Percentiles rank a stretch among this genome's conserved stretches.
Conservation (phyloP, 2,113 vertebrate species). For the Caranx melampygus region DNA sequence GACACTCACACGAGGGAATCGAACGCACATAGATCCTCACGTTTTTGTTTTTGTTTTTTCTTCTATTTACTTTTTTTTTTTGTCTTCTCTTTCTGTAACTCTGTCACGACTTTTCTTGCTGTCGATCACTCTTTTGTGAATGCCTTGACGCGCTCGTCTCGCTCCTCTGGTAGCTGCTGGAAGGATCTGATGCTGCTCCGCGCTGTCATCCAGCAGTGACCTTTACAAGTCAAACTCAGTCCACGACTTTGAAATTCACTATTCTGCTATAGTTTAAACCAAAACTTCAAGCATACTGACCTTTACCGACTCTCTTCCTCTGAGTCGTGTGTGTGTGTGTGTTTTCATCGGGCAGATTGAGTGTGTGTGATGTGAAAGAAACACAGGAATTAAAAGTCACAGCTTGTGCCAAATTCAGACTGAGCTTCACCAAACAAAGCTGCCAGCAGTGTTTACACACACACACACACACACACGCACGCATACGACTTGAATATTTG, state of each 20-base stretch:
- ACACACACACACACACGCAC: constrained; percentile 1
- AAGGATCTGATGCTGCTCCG: constrained; percentile 52
- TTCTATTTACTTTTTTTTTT: background rate
- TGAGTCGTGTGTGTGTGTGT: background rate
- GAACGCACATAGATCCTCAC: constrained; percentile 68
- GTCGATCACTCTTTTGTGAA: constrained; percentile 19
- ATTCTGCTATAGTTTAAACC: constrained; percentile 12
- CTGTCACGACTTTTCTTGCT: constrained; percentile 5
- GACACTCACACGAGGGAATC: constrained; percentile 76
- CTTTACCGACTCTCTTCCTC: constrained; percentile 48
- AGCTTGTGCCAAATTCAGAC: constrained; percentile 62
- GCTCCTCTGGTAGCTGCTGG: background rate
- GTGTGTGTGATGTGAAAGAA: background rate
- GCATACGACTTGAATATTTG: constrained; percentile 22
- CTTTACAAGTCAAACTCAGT: constrained; percentile 10
- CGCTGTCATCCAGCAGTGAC: constrained; percentile 31
- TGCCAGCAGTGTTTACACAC: constrained; percentile 74
- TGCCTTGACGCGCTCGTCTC: constrained; percentile 49
- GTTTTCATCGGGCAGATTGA: background rate
- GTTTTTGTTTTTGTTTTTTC: background rate
- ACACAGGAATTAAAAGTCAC: constrained; percentile 6
- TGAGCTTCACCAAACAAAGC: constrained; percentile 57
- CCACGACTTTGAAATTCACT: background rate
- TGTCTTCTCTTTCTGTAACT: background rate
- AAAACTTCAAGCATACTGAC: constrained; percentile 52